A percentile compares a stretch with the other conserved stretches of the same genome.
These are phyloP conservation scores for Tenualosa thibaudeaui DNA, from an alignment of 2,797 vertebrate species.

Conservation along the genomic window DNA sequence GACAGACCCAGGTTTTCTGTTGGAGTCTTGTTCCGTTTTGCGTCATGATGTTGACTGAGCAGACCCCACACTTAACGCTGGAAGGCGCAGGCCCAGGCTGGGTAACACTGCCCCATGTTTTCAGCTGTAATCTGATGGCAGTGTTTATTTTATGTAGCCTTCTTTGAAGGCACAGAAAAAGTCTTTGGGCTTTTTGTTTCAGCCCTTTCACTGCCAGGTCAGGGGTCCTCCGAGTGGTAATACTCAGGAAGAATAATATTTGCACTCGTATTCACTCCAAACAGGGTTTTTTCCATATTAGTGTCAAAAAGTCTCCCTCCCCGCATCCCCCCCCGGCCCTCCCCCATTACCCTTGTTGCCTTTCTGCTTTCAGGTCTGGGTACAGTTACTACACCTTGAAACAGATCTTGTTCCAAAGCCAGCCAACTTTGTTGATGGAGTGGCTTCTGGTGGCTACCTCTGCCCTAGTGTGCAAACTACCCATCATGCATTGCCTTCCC, in stretches of 20 bases:
- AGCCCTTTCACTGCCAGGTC: conserved; percentile 78
- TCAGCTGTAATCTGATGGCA: conserved; percentile 81
- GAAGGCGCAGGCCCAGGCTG: conserved; percentile 61
- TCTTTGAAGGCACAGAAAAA: conserved; percentile 81
- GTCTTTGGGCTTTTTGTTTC: conserved; percentile 86
- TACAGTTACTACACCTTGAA: conserved; percentile 24
- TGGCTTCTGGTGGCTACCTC: conserved; percentile 25
- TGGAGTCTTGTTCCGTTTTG: conserved; percentile 84
- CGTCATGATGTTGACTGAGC: conserved; percentile 84
- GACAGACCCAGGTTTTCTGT: conserved; percentile 80
- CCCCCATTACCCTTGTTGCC: conserved; percentile 4
- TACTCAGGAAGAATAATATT: conserved; percentile 86
- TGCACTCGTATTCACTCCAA: conserved; percentile 81
- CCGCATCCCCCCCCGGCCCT: conserved; percentile 28
- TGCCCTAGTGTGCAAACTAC: conserved; percentile 21
- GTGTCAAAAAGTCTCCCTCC: conserved; percentile 71
- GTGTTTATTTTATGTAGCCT: conserved; percentile 85
- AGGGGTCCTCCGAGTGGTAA: conserved; percentile 81
- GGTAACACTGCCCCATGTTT: conserved; percentile 75
- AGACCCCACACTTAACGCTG: conserved; percentile 82
- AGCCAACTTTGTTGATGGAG: conserved; percentile 25
- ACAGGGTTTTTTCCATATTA: conserved; percentile 83
- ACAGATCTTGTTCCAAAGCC: conserved; percentile 23
- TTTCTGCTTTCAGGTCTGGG: conserved; percentile 20
- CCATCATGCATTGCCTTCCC: conserved; percentile 10